Evolutionary conservation across 2,797 vertebrate species (phyloP), one percentile per base, ranked within the genome.

Genomic region (Halcyon badia): DNA sequence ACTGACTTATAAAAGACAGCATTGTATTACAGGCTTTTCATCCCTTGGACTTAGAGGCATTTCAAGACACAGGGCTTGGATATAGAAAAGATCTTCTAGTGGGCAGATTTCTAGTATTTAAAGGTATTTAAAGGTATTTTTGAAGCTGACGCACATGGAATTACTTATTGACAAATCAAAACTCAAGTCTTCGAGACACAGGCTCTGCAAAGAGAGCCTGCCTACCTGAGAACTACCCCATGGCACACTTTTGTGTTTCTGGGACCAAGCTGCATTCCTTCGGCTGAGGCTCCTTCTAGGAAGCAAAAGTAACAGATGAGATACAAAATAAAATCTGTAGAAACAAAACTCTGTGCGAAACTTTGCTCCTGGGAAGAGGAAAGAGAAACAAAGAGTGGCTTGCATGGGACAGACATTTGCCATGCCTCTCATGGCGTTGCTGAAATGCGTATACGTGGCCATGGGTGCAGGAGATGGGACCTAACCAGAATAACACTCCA

Each of bases 281-380:
- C 54, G 65, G 26, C 37, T 60, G 39, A 8, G 68, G 49, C 44
- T 85, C 60, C 61, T 90, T 73, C 76, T 69, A 89, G 30, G 49
- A 92, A 94, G 62, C 17, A 44, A 80, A 94, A 35, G 39, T 58
- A 71, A 71, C 52, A 83, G 92, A 81, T 33, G 39, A 96, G 61
- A 96, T 39, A 94, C 0, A 3, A 92, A 83, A 37, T 76, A 22
- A 86, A 87, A 72, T 48, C 66, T 61, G 18, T 42, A 88, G 79
- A 90, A 94, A 19, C 41, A 92, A 94, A 95, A 89, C 83, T 92
- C 91, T 31, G 0, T 21, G 65, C 37, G 84, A 95, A 96, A 94
- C 37, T 65, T 78, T 81, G 92, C n/a, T 51, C 82, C 54, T 54
- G 54, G 81, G 91, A 94, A 96, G 90, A 92, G 42, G 60, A 66